Conservation (phyloP, 2,888 invertebrate species). For the Dorcus parallelipipedus region DNA sequence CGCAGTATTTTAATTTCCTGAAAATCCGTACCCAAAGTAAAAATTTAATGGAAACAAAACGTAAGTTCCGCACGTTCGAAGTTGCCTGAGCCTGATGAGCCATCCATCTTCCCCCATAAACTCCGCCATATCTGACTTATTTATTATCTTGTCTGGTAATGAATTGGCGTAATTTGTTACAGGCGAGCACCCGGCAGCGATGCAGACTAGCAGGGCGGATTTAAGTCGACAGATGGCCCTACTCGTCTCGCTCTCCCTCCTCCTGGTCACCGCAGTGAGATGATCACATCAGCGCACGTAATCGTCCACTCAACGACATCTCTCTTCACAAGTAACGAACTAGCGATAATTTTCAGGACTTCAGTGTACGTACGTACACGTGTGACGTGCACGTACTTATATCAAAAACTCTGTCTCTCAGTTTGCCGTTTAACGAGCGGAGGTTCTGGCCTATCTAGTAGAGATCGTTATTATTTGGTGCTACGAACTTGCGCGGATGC, state of each 20-base stretch:
- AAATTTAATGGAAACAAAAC: too few species aligned
- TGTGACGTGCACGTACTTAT: too few species aligned
- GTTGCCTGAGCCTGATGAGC: too few species aligned
- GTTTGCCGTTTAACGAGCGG: neutral
- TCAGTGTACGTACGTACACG: too few species aligned
- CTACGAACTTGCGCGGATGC: slow-evolving; percentile 5
- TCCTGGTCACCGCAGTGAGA: slow-evolving; percentile 38
- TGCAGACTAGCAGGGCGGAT: slow-evolving; percentile 68
- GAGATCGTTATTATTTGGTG: slow-evolving; percentile 20
- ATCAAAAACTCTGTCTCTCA: too few species aligned
- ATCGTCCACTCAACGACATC: slow-evolving; percentile 30
- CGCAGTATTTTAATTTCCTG: too few species aligned
- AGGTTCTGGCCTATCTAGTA: slow-evolving; percentile 7
- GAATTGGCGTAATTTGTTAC: slow-evolving; percentile 36
- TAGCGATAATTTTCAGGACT: slow-evolving; percentile 19
- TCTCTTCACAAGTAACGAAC: slow-evolving; percentile 21
- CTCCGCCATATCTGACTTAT: too few species aligned
- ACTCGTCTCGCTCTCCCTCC: slow-evolving; percentile 30
- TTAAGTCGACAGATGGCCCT: slow-evolving; percentile 34
- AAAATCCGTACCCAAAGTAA: too few species aligned
- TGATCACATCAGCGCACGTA: slow-evolving; percentile 36
- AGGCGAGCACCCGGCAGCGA: slow-evolving; percentile 85
- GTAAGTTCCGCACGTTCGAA: too few species aligned
- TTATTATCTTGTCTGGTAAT: too few species aligned
- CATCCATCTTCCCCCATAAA: too few species aligned